Evolutionary conservation across 2,113 vertebrate genomes (phyloP).

Genomic region (Vicugna pacos): DNA sequence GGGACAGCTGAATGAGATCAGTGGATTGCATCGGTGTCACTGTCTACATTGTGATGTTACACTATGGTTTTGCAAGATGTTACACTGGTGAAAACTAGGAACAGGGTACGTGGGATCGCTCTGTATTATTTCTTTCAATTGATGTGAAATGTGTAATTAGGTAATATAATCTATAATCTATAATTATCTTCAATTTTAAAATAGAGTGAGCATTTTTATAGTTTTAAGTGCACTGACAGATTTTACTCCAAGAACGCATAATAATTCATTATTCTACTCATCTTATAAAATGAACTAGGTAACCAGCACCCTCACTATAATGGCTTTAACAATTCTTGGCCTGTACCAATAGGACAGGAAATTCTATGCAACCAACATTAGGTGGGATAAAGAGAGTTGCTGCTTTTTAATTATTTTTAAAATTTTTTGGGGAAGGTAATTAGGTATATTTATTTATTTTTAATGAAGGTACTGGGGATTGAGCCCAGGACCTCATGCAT

Average conservation of each 20-base stretch:
- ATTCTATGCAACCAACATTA: not conserved
- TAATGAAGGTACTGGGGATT: no score
- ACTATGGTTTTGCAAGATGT: not conserved
- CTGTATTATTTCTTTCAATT: not conserved
- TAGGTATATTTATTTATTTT: no score
- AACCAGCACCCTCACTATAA: not conserved
- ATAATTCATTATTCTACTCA: not conserved
- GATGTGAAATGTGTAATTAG: not conserved
- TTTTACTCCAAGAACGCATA: not conserved
- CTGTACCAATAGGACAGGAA: not conserved
- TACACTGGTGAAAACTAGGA: not conserved
- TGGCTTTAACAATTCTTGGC: not conserved
- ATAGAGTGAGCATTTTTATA: not conserved
- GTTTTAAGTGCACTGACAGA: not conserved
- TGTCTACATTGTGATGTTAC: no score
- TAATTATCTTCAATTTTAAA: not conserved
- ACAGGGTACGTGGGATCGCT: not conserved
- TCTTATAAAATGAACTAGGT: not conserved
- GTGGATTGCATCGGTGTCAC: not conserved
- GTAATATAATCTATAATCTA: no score
- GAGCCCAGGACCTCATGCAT: no score
- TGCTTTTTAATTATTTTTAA: no score
- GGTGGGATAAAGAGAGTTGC: not conserved
- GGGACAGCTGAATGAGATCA: not conserved
- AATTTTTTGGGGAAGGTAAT: no score